Conservation (phyloP, 53 echinoderm and acorn worm species). For the Crossaster papposus region DNA sequence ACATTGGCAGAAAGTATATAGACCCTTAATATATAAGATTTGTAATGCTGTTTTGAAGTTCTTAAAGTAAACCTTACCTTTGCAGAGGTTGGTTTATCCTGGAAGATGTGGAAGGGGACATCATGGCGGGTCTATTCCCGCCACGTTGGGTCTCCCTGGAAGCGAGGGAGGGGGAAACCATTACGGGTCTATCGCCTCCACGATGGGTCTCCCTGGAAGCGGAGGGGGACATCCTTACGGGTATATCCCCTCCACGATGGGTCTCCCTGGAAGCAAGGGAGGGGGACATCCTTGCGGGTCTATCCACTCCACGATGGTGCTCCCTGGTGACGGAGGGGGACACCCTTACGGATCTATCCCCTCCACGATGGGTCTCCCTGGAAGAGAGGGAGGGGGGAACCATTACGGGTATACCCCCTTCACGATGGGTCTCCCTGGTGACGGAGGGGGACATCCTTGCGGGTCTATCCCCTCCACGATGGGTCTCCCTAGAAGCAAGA, state of each 20-base stretch:
- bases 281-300: not conserved
- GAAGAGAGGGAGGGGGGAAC: not conserved
- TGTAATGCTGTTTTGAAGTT: not conserved
- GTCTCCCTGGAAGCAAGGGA: not conserved
- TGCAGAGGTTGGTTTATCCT: not conserved
- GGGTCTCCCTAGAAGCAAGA: not conserved
- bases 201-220: conserved; percentile 5
- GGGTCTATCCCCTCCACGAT: conserved; percentile 20
- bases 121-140: conserved; percentile 32
- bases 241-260: not conserved
- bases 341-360: conserved; percentile 30
- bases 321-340: conserved; percentile 1
- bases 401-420: not conserved
- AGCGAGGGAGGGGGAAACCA: conserved; percentile 32
- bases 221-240: conserved; percentile 3
- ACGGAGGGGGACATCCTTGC: conserved; percentile 23
- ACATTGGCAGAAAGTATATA: too few relatives aligned
- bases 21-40: too few relatives aligned
- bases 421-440: not conserved
- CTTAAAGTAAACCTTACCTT: not conserved
- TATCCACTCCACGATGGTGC: not conserved
- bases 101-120: conserved; percentile 25
- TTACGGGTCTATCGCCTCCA: conserved; percentile 33
- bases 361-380: not conserved
- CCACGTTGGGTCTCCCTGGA: not conserved